A percentile compares a stretch with the other conserved stretches of the same genome.
phyloP scores from a whole-genome alignment of 2,888 invertebrate species.

The Timema cristinae region DNA sequence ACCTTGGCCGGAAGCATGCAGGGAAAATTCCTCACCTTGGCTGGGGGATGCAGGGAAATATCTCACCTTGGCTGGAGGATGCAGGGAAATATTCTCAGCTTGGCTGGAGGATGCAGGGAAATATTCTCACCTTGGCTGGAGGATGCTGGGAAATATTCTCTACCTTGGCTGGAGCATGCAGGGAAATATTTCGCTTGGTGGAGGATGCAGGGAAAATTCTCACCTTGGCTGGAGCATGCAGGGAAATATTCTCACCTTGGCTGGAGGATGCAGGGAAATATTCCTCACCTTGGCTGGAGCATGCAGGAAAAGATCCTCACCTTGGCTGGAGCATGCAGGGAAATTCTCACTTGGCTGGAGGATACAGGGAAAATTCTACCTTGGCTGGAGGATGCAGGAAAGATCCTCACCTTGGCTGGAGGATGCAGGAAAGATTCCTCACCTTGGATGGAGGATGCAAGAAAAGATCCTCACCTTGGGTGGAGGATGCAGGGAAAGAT shows the following conservation, averaged over 20 bases:
- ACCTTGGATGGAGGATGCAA: neutral
- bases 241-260: constrained; percentile 4
- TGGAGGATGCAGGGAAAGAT: constrained; percentile 30
- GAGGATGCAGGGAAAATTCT: constrained; percentile 29
- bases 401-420: too few species aligned
- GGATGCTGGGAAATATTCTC: too few species aligned
- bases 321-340: too few species aligned
- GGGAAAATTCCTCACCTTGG: constrained; percentile 23
- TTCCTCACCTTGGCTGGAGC: neutral
- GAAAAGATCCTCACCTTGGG: constrained; percentile 19
- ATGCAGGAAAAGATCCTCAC: too few species aligned
- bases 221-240: too few species aligned
- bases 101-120: neutral
- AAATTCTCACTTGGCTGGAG: constrained; percentile 27
- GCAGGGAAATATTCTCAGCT: too few species aligned
- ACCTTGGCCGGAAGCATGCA: constrained; percentile 28
- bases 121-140: neutral
- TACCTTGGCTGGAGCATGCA: neutral
- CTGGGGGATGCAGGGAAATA: constrained; percentile 16
- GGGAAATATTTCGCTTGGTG: constrained; percentile 22
- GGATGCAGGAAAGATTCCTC: too few species aligned
- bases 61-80: too few species aligned
- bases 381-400: too few species aligned
- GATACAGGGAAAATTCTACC: too few species aligned
- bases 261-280: neutral